A percentile compares a stretch with the other conserved stretches of the same genome.
Conservation (phyloP, 2,888 invertebrate genomes). For the Meganola albula region DNA sequence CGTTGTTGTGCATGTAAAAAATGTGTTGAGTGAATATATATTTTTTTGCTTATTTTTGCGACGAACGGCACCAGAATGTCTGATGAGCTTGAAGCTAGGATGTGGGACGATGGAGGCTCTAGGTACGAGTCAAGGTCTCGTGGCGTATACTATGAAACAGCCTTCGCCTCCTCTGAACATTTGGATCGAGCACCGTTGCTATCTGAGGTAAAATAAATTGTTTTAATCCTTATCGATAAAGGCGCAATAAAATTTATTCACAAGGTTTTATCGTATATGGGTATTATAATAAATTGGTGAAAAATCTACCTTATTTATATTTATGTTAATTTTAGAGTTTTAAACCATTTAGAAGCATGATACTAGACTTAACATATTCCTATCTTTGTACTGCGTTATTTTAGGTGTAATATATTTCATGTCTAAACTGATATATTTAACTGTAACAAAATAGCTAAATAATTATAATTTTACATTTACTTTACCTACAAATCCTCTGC, state of each 20-base stretch:
- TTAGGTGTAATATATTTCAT: too few relatives aligned
- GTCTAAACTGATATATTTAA: too few relatives aligned
- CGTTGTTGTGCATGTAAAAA: slow-evolving; percentile 16
- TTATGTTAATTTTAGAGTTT: too few relatives aligned
- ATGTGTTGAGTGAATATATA: slow-evolving; percentile 34
- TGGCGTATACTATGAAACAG: slow-evolving; percentile 60
- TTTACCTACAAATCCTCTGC: too few relatives aligned
- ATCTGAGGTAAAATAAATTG: slow-evolving; percentile 51
- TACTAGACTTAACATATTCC: too few relatives aligned
- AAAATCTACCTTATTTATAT: too few relatives aligned
- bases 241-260: slow-evolving; percentile 4
- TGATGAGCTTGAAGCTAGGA: slow-evolving; percentile 70
- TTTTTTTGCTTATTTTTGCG: slow-evolving; percentile 25
- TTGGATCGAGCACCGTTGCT: slow-evolving; percentile 67
- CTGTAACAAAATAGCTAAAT: too few relatives aligned
- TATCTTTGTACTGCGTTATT: too few relatives aligned
- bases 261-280: too few relatives aligned
- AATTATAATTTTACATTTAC: too few relatives aligned
- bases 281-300: too few relatives aligned
- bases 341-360: too few relatives aligned
- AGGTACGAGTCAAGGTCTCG: slow-evolving; percentile 56
- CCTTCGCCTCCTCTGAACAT: slow-evolving; percentile 67
- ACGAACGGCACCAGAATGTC: slow-evolving; percentile 68
- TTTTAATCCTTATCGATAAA: slow-evolving; percentile 6
- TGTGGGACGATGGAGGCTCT: slow-evolving; percentile 69